These are phyloP conservation scores for Clarias macrocephalus DNA, from an alignment of 2,113 vertebrate genomes.

Conservation along the genomic window DNA sequence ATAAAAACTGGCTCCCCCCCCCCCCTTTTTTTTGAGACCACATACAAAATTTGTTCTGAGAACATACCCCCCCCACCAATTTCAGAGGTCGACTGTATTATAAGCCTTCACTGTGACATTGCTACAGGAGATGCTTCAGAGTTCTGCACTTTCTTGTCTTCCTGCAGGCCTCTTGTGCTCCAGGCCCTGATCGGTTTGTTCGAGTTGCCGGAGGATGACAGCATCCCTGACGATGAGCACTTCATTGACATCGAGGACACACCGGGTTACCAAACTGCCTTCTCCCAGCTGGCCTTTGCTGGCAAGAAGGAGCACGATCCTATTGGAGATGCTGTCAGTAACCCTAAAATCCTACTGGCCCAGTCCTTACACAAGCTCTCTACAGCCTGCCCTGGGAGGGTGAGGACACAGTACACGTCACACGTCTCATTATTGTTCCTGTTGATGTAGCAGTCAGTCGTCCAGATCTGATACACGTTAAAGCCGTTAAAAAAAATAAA, in stretches of 20 bases:
- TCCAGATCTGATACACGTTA: not conserved
- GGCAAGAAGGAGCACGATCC: slow-evolving; percentile 95
- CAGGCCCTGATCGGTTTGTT: slow-evolving; percentile 96
- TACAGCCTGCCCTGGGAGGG: slow-evolving; percentile 92
- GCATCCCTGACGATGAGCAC: slow-evolving; percentile 95
- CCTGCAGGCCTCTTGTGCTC: slow-evolving; percentile 84
- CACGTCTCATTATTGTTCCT: not conserved
- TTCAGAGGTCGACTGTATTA: no score
- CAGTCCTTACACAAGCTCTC: slow-evolving; percentile 96
- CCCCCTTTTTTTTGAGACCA: no score
- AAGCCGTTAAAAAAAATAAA: not conserved
- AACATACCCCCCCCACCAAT: no score
- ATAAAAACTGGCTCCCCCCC: no score
- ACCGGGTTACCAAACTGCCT: slow-evolving; percentile 95
- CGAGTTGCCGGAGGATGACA: slow-evolving; percentile 95
- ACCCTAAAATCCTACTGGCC: slow-evolving; percentile 92
- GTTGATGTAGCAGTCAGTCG: not conserved
- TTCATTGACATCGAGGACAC: slow-evolving; percentile 98
- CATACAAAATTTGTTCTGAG: no score
- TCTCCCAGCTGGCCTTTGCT: slow-evolving; percentile 95
- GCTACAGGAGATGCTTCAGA: no score
- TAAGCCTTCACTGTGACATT: not conserved
- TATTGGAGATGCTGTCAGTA: slow-evolving; percentile 89
- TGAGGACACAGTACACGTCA: slow-evolving; percentile 63
- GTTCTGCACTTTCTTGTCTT: not conserved